These are phyloP conservation scores for Megaleporinus macrocephalus DNA, from an alignment of 2,113 vertebrate species.

Conservation along the genomic window DNA sequence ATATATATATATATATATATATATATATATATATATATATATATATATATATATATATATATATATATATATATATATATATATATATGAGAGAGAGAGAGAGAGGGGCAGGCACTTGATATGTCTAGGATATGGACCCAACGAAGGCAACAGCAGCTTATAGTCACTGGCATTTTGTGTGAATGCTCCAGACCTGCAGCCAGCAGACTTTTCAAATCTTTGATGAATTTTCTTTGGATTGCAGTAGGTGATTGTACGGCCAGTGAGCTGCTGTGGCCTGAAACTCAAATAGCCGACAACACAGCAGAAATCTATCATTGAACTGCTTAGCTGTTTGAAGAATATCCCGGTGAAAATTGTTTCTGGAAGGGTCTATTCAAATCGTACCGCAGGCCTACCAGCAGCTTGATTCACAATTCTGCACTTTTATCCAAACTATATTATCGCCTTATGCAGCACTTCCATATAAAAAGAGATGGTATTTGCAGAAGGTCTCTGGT, in stretches of 20 bases:
- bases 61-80: no score
- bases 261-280: conserved; percentile 22
- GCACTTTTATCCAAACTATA: conserved; percentile 35
- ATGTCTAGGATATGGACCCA: neutral
- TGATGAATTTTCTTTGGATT: conserved; percentile 30
- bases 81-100: no score
- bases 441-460: conserved; percentile 33
- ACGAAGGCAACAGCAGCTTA: conserved; percentile 9
- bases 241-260: neutral
- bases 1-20: no score
- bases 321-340: conserved; percentile 37
- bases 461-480: neutral
- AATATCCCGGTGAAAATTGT: conserved; percentile 6
- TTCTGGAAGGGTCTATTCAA: conserved; percentile 37
- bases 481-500: conserved; percentile 4
- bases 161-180: neutral
- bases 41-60: no score
- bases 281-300: conserved; percentile 1
- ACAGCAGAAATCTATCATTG: conserved; percentile 24
- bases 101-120: no score
- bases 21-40: no score
- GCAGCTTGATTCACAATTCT: conserved; percentile 34
- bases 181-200: conserved; percentile 1
- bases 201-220: conserved; percentile 12
- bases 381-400: conserved; percentile 1